These are phyloP conservation scores for Sarcophaga caerulescens DNA, from an alignment of 2,888 invertebrate species.

Conservation along the genomic window DNA sequence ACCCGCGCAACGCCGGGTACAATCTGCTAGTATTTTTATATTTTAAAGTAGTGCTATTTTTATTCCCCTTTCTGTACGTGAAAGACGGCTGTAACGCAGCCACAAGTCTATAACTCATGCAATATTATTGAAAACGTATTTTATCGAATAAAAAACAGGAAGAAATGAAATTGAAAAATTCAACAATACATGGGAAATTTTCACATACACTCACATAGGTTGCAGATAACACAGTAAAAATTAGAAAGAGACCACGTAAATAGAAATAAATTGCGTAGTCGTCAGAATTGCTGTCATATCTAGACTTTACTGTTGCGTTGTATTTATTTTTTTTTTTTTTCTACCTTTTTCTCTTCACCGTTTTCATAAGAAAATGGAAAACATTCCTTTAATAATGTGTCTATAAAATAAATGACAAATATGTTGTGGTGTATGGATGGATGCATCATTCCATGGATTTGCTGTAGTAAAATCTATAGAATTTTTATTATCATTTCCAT, in stretches of 20 bases:
- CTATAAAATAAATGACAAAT: slow-evolving; percentile 62
- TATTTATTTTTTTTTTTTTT: slow-evolving; percentile 24
- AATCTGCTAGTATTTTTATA: background rate
- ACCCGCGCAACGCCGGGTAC: no score
- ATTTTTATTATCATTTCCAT: background rate
- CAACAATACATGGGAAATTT: background rate
- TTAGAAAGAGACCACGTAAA: background rate
- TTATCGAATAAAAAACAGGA: slow-evolving; percentile 38
- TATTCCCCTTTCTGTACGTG: background rate
- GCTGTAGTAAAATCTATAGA: slow-evolving; percentile 16
- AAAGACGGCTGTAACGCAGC: background rate
- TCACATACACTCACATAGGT: background rate
- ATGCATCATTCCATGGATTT: background rate
- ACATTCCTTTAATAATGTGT: slow-evolving; percentile 49
- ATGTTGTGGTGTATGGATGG: slow-evolving; percentile 39
- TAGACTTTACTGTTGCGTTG: background rate
- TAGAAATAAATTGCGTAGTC: background rate
- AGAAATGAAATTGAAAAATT: background rate
- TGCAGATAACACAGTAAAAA: background rate
- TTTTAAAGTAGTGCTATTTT: background rate
- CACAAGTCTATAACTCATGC: slow-evolving; percentile 57
- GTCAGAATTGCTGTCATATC: background rate
- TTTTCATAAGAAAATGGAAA: background rate
- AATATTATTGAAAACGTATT: slow-evolving; percentile 62
- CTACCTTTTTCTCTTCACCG: background rate